Conservation (phyloP, 2,797 vertebrate species). For the Esox masquinongy region DNA sequence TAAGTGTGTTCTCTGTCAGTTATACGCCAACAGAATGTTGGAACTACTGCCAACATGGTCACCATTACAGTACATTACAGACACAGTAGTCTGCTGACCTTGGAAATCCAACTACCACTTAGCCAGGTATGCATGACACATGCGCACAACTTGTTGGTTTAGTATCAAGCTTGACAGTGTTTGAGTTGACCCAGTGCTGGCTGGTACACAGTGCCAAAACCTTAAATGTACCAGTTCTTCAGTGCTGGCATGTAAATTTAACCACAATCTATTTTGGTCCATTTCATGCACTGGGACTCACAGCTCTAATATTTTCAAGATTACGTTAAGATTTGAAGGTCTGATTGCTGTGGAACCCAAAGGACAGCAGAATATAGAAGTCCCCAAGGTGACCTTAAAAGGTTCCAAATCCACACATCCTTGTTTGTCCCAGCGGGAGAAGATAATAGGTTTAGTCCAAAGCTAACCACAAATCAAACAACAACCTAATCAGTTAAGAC, state of each 20-base stretch:
- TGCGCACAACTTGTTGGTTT: constrained; percentile 22
- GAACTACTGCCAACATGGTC: neutral
- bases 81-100: constrained; percentile 16
- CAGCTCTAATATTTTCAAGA: neutral
- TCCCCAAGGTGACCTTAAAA: neutral
- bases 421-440: neutral
- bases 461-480: neutral
- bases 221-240: too few relatives aligned
- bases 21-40: neutral
- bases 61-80: neutral
- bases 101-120: constrained; percentile 10
- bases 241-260: neutral
- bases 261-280: neutral
- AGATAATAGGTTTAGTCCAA: too few relatives aligned
- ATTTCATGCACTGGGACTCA: neutral
- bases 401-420: neutral
- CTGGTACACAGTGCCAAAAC: neutral
- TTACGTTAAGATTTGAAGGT: neutral
- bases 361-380: neutral
- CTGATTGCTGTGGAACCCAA: neutral
- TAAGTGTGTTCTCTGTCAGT: neutral
- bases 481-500: neutral
- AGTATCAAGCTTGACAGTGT: neutral
- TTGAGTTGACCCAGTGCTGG: neutral
- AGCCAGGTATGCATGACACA: constrained; percentile 18